Evolutionary conservation across 2,797 vertebrate genomes (phyloP), one percentile per base, ranked within the genome.

Genomic region (Sylvia borin): DNA sequence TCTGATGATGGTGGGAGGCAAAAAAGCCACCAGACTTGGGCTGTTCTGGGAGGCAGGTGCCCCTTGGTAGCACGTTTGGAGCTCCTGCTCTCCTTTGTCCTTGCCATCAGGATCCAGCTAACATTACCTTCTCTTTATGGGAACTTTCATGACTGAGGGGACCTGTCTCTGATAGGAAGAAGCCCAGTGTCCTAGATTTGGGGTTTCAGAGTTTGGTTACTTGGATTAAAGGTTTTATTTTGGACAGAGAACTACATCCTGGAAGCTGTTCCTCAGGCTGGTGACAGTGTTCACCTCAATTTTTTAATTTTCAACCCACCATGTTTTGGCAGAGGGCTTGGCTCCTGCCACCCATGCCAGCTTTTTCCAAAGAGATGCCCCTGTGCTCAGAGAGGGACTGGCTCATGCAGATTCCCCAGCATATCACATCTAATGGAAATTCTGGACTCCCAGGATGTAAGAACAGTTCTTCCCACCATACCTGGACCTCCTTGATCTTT

Each of bases 401-500:
- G 22, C 16, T 47, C 21, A 34, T 4, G 14, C 24, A 57, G 48
- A 68, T 50, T 68, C 8, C 55, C 34, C 54, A 72, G 7, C 14
- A 47, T 58, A 10, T 78, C 40, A 20, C 12, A 45, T 29, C 16
- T 82, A 27, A 68, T 36, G 51, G 45, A 60, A 67, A 76, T 66
- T 18, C 1, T 13, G 5, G 60, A 66, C 20, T 54, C 40, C 43
- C 18, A 11, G 12, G n/a, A 24, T 61, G 6, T 17, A 32, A 64
- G 22, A 82, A 72, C 27, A 89, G 54, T 10, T 72, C 20, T 71
- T 79, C 20, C 25, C 47, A 57, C 27, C 77, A 38, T 92, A 99
- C 99, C 98, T 99, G 99, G 40, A 99, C 97, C 94, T 99, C 99
- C 94, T 99, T 99, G 92, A 99, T 98, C 97, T 98, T 99, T 97